phyloP scores from a whole-genome alignment of 2,113 vertebrate species.

The Chaetodon auriga region DNA sequence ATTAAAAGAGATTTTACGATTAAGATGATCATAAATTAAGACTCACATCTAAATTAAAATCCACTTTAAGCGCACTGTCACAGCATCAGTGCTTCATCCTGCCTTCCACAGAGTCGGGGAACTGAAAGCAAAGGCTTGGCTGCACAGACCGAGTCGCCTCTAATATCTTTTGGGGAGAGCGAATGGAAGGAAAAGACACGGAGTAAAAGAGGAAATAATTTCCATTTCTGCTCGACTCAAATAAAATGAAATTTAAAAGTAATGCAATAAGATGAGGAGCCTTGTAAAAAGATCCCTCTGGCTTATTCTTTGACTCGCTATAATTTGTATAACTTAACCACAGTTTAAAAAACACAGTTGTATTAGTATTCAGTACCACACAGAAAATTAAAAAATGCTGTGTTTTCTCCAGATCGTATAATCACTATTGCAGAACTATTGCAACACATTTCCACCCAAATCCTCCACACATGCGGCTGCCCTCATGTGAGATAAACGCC shows the following conservation, averaged over 20 bases:
- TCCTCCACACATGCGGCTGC: neutral
- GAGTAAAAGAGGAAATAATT: constrained; percentile 30
- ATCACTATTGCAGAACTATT: constrained; percentile 16
- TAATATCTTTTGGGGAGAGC: neutral
- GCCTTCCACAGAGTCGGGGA: neutral
- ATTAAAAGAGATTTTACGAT: neutral
- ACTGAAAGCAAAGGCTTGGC: neutral
- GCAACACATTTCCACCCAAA: constrained; percentile 40
- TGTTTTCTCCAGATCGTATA: constrained; percentile 32
- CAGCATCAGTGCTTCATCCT: neutral
- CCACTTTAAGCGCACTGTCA: neutral
- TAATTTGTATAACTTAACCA: constrained; percentile 14
- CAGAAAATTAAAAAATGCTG: constrained; percentile 1
- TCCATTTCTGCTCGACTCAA: constrained; percentile 6
- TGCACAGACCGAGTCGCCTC: neutral
- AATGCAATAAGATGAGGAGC: constrained; percentile 26
- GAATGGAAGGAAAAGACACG: constrained; percentile 23
- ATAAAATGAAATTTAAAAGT: constrained; percentile 33
- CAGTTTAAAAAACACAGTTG: constrained; percentile 23
- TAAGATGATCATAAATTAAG: neutral
- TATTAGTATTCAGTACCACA: constrained; percentile 15
- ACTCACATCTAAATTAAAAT: neutral
- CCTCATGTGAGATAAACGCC: constrained; percentile 19
- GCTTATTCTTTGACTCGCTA: neutral
- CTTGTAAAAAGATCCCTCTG: constrained; percentile 3